phyloP scores from a whole-genome alignment of 2,113 vertebrate genomes.

The Numenius arquata region DNA sequence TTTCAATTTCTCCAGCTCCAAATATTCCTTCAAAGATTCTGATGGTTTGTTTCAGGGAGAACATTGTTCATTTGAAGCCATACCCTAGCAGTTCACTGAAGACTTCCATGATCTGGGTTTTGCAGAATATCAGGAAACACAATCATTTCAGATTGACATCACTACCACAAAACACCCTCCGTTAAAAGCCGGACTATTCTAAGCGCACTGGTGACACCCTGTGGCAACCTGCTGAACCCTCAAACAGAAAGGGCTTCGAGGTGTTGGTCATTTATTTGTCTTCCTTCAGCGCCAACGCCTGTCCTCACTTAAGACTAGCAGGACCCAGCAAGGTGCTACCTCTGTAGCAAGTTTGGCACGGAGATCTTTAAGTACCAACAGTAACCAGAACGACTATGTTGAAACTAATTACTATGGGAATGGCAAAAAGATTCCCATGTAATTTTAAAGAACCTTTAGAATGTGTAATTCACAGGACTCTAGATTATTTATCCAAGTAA shows the following conservation, averaged over 20 bases:
- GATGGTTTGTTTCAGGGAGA: background rate
- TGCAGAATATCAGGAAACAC: background rate
- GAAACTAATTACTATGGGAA: background rate
- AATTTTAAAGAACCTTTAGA: background rate
- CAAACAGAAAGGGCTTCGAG: background rate
- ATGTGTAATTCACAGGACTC: background rate
- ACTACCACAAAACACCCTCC: background rate
- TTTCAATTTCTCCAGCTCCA: background rate
- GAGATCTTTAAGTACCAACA: background rate
- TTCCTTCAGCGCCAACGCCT: background rate
- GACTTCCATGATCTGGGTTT: background rate
- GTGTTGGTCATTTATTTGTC: background rate
- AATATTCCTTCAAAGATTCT: background rate
- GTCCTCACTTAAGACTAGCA: background rate
- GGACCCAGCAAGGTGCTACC: rapidly evolving
- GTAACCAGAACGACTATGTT: background rate
- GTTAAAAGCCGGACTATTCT: background rate
- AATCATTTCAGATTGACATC: background rate
- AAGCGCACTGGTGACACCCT: background rate
- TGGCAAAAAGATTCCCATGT: background rate
- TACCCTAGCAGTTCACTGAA: background rate
- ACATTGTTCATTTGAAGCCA: background rate
- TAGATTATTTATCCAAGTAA: background rate
- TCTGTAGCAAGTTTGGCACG: background rate
- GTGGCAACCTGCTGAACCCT: background rate